Base-by-base conservation (phyloP, 2,797 vertebrate genomes). In the Xenops minutus region DNA sequence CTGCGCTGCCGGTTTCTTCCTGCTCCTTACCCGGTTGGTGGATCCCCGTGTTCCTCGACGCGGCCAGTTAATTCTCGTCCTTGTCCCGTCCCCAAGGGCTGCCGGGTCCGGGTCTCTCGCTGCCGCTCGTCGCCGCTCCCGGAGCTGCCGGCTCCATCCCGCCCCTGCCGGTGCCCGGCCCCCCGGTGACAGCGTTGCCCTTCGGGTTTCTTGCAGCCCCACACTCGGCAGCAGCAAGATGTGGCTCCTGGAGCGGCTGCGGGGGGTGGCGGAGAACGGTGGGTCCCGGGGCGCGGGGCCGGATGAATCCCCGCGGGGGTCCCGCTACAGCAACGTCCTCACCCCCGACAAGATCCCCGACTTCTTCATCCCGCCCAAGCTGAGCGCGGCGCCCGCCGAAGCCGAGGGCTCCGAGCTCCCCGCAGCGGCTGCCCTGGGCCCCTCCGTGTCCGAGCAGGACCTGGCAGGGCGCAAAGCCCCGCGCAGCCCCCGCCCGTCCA, bases 281-380 rank as follows among this genome's bases (percentile, higher is more conserved):
- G 91, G 98, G 4, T 85, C 98, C 52, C 98, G 98, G 2, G 91
- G 86, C 1, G 2, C 86, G 6, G 94, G 92, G 51, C 19, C 63
- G 0, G 95, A 96, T 5, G 95, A 95, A 1, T 72, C 96, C 68
- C 97, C 96, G 0, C 91, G 95, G 56, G 96, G 98, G 1, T 96
- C 98, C 36, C 90, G 98, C 23, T 99, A 99, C 97, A 99, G 99
- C 97, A 99, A 99, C 11, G 99, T 99, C 85, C 98, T 99, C 94
- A 99, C 99, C 9, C 99, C 99, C 0, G 99, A 99, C 97, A 99
- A 99, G 96, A 99, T 99, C 96, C 99, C 99, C 0, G 99, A 99
- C 95, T 99, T 99, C 91, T 99, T 99, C 95, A 99, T 99, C 85
- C 99, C 99, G 0, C 99, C 99, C 9, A 99, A 99, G 96, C 98